These are phyloP conservation scores for Lithophane socia DNA, from an alignment of 2,888 invertebrate genomes.

Conservation along the genomic window DNA sequence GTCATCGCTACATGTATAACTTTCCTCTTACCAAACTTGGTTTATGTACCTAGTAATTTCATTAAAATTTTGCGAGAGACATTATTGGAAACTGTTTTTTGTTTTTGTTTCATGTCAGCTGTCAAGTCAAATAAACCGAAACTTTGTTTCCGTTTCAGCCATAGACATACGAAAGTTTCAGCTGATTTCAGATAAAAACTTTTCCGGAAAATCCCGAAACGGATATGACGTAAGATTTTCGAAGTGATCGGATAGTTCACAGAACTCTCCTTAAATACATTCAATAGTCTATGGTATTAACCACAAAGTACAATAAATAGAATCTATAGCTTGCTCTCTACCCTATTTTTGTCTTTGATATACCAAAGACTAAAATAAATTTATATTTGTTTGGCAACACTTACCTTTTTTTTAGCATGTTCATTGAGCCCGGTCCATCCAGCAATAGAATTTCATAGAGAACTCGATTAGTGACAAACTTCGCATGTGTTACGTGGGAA, in stretches of 20 bases:
- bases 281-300: neutral
- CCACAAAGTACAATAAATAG: no score
- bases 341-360: slow-evolving; percentile 8
- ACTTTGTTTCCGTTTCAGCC: slow-evolving; percentile 67
- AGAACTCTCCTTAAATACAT: no score
- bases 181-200: slow-evolving; percentile 12
- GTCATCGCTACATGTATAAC: slow-evolving; percentile 27
- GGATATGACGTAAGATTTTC: slow-evolving; percentile 34
- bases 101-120: slow-evolving; percentile 84
- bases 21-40: slow-evolving; percentile 76
- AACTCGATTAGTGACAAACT: slow-evolving; percentile 46
- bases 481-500: slow-evolving; percentile 50
- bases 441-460: slow-evolving; percentile 51
- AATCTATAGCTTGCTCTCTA: neutral
- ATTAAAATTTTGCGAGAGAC: slow-evolving; percentile 86
- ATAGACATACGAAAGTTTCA: slow-evolving; percentile 11
- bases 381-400: slow-evolving; percentile 47
- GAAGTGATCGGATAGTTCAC: slow-evolving; percentile 25
- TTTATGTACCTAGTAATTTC: slow-evolving; percentile 79
- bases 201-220: slow-evolving; percentile 60
- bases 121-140: slow-evolving; percentile 71
- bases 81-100: slow-evolving; percentile 87
- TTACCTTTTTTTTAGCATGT: slow-evolving; percentile 50
- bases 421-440: slow-evolving; percentile 51
- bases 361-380: slow-evolving; percentile 52